Conservation (phyloP, 2,888 invertebrate species). For the Acanthacorydalis orientalis region DNA sequence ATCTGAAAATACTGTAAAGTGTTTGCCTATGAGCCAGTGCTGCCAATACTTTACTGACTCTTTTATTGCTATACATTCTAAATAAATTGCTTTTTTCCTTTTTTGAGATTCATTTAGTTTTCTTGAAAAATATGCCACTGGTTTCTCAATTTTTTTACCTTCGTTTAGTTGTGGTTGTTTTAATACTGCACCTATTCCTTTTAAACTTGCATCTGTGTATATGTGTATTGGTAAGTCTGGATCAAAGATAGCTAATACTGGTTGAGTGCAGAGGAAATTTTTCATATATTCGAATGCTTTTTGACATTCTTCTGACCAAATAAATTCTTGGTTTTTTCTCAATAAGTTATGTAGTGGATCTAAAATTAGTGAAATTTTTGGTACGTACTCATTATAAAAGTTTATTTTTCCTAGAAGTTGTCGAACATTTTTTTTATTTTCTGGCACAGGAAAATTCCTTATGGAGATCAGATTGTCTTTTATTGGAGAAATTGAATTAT, state of each 20-base stretch:
- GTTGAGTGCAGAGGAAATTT: conserved; percentile 10
- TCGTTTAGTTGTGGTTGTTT: conserved; percentile 9
- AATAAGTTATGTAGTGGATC: conserved; percentile 11
- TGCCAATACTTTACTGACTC: conserved; percentile 10
- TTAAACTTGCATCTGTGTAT: conserved; percentile 12
- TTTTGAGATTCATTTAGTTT: conserved; percentile 10
- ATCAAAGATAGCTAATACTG: conserved; percentile 12
- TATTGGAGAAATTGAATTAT: conserved; percentile 11
- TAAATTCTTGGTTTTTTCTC: conserved; percentile 10
- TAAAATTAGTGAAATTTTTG: conserved; percentile 8
- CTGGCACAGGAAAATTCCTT: conserved; percentile 8
- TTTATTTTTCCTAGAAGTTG: conserved; percentile 11
- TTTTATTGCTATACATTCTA: conserved; percentile 10
- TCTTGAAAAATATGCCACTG: conserved; percentile 9
- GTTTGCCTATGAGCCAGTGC: conserved; percentile 8
- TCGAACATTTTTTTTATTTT: conserved; percentile 9
- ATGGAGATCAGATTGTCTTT: conserved; percentile 10
- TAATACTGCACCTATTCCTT: conserved; percentile 13
- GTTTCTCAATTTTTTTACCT: conserved; percentile 6
- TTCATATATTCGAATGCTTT: conserved; percentile 9
- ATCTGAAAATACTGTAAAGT: conserved; percentile 8
- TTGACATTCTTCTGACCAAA: conserved; percentile 11
- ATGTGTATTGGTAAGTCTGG: conserved; percentile 10
- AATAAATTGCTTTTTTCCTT: conserved; percentile 9
- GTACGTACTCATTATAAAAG: conserved; percentile 9